A percentile compares a stretch with the other conserved stretches of the same genome.
phyloP scores from a whole-genome alignment of 2,113 vertebrate genomes.

The Sebastes fasciatus region DNA sequence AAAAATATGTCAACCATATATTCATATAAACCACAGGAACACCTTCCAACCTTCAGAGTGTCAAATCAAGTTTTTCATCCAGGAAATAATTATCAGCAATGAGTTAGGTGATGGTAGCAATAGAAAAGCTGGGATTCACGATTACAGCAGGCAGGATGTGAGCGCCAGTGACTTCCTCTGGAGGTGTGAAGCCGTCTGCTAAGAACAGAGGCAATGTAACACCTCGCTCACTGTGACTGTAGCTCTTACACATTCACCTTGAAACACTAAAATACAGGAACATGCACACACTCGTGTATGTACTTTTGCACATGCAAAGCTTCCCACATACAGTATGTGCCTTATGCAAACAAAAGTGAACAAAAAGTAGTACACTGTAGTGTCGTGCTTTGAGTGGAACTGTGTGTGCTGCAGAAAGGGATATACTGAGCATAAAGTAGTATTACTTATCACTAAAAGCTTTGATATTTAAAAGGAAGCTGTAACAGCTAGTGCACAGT shows the following conservation, averaged over 20 bases:
- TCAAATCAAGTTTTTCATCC: conserved; percentile 5
- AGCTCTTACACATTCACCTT: conserved; percentile 48
- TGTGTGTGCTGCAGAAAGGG: not conserved
- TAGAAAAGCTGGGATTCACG: conserved; percentile 23
- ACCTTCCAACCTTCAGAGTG: not conserved
- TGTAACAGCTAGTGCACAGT: not conserved
- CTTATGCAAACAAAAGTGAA: conserved; percentile 1
- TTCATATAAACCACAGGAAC: not conserved
- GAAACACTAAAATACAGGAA: conserved; percentile 7
- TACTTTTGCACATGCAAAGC: not conserved
- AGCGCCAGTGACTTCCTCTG: conserved; percentile 39
- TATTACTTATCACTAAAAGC: not conserved
- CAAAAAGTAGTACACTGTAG: not conserved
- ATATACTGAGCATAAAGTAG: not conserved
- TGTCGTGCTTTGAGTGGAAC: not conserved
- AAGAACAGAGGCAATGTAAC: conserved; percentile 61
- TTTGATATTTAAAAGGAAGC: not conserved
- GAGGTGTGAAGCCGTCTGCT: conserved; percentile 61
- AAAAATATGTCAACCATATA: not conserved
- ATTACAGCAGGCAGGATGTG: conserved; percentile 36
- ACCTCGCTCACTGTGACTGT: conserved; percentile 14
- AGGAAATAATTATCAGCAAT: conserved; percentile 32
- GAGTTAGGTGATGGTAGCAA: conserved; percentile 10
- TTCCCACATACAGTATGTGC: not conserved
- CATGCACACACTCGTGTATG: not conserved